Conservation (phyloP, 2,113 vertebrate species). For the Gambusia affinis region DNA sequence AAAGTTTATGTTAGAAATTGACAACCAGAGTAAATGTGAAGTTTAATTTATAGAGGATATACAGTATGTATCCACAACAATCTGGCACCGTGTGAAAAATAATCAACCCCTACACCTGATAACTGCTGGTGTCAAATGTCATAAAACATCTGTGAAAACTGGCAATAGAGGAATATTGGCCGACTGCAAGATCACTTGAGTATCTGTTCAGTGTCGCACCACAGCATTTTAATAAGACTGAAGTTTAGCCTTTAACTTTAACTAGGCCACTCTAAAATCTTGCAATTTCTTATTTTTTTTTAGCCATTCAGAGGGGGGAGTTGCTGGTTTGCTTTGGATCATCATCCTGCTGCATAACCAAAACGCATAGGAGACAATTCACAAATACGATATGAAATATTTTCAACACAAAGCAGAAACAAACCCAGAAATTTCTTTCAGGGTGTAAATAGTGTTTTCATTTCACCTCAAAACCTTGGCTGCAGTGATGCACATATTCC, state of each 20-base stretch:
- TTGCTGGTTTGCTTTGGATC: not conserved
- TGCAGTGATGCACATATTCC: not conserved
- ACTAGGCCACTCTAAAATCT: not conserved
- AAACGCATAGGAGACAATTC: not conserved
- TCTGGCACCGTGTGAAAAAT: not conserved
- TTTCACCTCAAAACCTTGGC: slow-evolving; percentile 21
- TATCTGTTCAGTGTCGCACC: not conserved
- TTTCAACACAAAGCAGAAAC: not conserved
- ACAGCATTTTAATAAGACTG: not conserved
- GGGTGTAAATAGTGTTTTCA: not conserved
- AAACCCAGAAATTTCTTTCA: not conserved
- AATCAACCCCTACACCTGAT: too few species aligned
- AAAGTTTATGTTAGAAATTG: not conserved
- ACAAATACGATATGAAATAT: not conserved
- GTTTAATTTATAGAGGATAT: too few species aligned
- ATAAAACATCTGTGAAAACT: too few species aligned
- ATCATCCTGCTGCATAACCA: not conserved
- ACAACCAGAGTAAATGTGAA: too few species aligned
- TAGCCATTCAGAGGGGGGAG: too few species aligned
- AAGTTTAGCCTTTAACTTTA: not conserved
- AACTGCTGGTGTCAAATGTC: too few species aligned
- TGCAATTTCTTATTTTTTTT: not conserved
- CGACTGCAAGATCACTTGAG: too few species aligned
- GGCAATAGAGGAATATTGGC: too few species aligned
- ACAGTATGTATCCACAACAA: not conserved